A percentile compares a stretch with the other conserved stretches of the same genome.
These are phyloP conservation scores for Salmo trutta DNA, from an alignment of 2,797 vertebrate genomes.

Conservation along the genomic window DNA sequence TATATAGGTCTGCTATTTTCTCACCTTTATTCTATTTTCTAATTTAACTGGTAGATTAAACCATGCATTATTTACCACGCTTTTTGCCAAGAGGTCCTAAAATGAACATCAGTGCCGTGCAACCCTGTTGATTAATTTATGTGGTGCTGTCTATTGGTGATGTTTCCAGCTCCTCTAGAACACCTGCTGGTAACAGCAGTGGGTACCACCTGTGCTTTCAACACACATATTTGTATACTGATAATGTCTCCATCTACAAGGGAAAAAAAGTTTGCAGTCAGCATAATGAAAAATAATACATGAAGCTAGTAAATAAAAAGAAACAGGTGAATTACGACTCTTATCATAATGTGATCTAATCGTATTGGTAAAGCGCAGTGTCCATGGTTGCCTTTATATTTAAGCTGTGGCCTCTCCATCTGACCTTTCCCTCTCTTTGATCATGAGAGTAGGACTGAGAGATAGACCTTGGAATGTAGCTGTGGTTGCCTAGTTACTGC, in stretches of 20 bases:
- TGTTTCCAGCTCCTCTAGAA: slow-evolving; percentile 49
- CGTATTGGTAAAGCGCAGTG: not conserved
- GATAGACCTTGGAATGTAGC: slow-evolving; percentile 1
- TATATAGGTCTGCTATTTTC: not conserved
- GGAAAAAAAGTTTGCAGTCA: slow-evolving; percentile 19
- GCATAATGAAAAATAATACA: not conserved
- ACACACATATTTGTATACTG: slow-evolving; percentile 22
- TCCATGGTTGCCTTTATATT: not conserved
- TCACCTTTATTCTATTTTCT: slow-evolving; percentile 17
- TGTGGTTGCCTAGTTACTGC: slow-evolving; percentile 1
- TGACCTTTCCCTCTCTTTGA: not conserved
- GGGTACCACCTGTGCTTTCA: slow-evolving; percentile 45
- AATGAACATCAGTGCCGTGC: no score
- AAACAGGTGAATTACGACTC: not conserved
- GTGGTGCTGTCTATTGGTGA: slow-evolving; percentile 21
- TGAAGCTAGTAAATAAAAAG: not conserved
- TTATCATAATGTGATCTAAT: not conserved
- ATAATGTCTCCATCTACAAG: slow-evolving; percentile 37
- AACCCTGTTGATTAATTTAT: slow-evolving; percentile 43
- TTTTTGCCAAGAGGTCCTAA: no score
- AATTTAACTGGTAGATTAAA: slow-evolving; percentile 23
- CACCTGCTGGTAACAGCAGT: slow-evolving; percentile 50
- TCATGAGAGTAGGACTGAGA: not conserved
- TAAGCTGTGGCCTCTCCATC: not conserved
- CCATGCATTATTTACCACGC: slow-evolving; percentile 50